Percentiles rank a stretch among this genome's conserved stretches.
Conservation (phyloP, 2,797 vertebrate genomes). For the Malurus leucopterus region DNA sequence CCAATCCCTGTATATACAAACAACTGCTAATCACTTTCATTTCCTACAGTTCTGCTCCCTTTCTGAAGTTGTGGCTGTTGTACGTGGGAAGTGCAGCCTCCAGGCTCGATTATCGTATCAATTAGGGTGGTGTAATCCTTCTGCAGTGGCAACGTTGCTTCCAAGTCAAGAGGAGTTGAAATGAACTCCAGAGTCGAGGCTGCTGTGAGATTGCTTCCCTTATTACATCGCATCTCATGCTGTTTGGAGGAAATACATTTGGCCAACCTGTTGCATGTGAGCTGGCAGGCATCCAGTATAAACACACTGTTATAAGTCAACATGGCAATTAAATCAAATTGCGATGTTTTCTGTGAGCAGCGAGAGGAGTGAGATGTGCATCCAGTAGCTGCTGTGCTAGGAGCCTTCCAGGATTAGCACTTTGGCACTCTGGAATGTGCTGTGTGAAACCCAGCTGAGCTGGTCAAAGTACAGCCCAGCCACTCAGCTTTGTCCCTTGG, state of each 20-base stretch:
- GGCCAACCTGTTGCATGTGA: constrained; percentile 42
- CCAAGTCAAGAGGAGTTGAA: neutral
- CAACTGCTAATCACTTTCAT: constrained; percentile 27
- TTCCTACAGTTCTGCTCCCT: neutral
- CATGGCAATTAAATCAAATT: constrained; percentile 60
- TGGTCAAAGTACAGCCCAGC: neutral
- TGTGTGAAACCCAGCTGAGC: neutral
- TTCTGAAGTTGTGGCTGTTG: neutral
- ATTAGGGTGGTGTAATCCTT: constrained; percentile 22
- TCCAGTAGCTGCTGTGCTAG: constrained; percentile 7
- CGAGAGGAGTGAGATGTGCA: constrained; percentile 14
- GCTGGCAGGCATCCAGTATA: constrained; percentile 51
- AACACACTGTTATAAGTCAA: constrained; percentile 56
- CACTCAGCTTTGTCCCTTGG: neutral
- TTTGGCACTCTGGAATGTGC: neutral
- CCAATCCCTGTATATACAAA: neutral
- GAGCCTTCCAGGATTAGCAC: constrained; percentile 10
- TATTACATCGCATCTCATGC: constrained; percentile 7
- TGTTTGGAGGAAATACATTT: constrained; percentile 33
- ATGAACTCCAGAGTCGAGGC: neutral
- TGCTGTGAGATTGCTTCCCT: constrained; percentile 1
- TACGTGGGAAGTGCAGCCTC: constrained; percentile 44
- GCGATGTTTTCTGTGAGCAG: constrained; percentile 26
- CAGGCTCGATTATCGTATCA: constrained; percentile 32
- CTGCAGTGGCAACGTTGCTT: neutral